Base-by-base conservation (phyloP, 2,888 invertebrate species). In the Onchidella celtica region DNA sequence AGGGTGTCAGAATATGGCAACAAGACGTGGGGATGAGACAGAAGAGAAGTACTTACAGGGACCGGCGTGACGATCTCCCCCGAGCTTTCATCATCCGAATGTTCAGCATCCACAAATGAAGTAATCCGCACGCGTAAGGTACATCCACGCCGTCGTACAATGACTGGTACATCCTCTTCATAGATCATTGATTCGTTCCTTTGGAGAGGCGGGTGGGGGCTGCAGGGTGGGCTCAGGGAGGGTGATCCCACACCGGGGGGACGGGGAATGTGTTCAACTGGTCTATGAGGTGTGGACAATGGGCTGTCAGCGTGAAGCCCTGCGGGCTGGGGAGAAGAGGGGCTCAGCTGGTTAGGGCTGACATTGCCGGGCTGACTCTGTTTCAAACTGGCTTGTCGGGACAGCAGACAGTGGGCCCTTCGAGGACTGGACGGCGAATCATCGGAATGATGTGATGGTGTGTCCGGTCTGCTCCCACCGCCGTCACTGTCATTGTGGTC, bases 151-250 rank as follows among this genome's bases (percentile, higher is more conserved):
- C 92, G 82, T 21, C 92, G 76, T 21, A 92, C 89, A 76, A 92
- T 92, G 29, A 92, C 92, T 1, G 92, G 92, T 2, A 91, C 86
- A 34, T 91, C 92, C 83, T 92, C 92, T 80, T 92, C 92, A 69
- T 89, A 90, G 27, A 91, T 87, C 40, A 89, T 90, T 0, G 89
- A 86, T 84, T 89, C 89, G 21, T 86, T 84, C 4, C 79, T 80
- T 65, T 85, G 73, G 34, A 82, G 79, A 27, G 82, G 83, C 27
- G 76, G 74, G 27, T 80, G 75, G 24, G 68, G 70, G 27, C 47
- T 34, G n/a, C 63, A 63, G 17, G 38, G 63, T 40, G 74, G 74
- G 55, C 68, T 73, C 27, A 69, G 36, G 21, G 66, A 66, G 6
- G 72, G 32, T 1, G 70, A 4, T 38, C 38, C 21, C 24, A 47